These are phyloP conservation scores for Eueides isabella DNA, from an alignment of 1,140 invertebrate species.

Conservation along the genomic window DNA sequence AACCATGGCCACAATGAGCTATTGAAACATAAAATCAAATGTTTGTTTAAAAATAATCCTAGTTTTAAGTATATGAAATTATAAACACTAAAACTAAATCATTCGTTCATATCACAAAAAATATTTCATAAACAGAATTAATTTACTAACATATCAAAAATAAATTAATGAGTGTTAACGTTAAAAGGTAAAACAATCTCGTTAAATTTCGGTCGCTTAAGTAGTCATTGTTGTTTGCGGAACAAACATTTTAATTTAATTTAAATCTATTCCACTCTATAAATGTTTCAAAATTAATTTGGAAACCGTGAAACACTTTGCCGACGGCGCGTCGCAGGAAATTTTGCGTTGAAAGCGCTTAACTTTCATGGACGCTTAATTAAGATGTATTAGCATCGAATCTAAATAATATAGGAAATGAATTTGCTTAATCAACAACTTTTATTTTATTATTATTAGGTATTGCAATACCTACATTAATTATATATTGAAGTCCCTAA, in stretches of 20 bases:
- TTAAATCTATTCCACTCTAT: constrained; percentile 19
- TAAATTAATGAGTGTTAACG: constrained; percentile 1
- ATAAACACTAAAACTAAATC: neutral
- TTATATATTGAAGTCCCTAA: too few species aligned
- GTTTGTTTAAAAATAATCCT: too few species aligned
- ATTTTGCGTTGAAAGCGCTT: constrained; percentile 11
- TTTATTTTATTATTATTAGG: neutral
- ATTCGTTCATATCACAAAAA: too few species aligned
- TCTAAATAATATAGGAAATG: neutral
- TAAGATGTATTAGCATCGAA: neutral
- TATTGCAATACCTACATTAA: neutral
- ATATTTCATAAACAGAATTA: neutral
- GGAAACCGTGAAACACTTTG: neutral
- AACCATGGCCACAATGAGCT: too few species aligned
- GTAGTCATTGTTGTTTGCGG: constrained; percentile 16
- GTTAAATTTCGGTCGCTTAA: constrained; percentile 8
- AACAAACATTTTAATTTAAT: constrained; percentile 21
- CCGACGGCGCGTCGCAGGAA: neutral
- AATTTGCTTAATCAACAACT: neutral
- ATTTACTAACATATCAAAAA: neutral
- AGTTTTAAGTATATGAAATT: neutral
- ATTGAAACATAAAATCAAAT: too few species aligned
- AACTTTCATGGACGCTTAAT: constrained; percentile 11
- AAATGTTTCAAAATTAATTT: constrained; percentile 23
- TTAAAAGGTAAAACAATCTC: constrained; percentile 14